Percentiles rank a stretch among this genome's conserved stretches.
phyloP scores from a whole-genome alignment of 2,797 vertebrate species.

The Bovichtus diacanthus region DNA sequence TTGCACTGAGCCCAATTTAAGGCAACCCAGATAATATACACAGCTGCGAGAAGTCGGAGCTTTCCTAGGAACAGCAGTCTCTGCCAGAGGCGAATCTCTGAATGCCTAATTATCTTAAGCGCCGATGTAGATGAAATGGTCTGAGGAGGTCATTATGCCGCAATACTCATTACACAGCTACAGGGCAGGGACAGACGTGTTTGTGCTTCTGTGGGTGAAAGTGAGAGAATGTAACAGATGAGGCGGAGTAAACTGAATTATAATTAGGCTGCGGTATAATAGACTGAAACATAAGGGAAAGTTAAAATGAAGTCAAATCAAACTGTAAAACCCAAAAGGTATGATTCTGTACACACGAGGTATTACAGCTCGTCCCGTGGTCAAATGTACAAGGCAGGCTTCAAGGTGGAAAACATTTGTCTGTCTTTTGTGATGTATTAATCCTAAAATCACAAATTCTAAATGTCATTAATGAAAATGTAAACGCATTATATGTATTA shows the following conservation, averaged over 20 bases:
- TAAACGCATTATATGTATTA: too few species aligned
- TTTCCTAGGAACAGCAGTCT: constrained; percentile 30
- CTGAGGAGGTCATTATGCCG: constrained; percentile 47
- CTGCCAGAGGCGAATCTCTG: constrained; percentile 51
- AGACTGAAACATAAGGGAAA: neutral
- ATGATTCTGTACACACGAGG: neutral
- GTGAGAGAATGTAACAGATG: constrained; percentile 15
- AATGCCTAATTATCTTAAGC: constrained; percentile 63
- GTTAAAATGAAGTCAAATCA: neutral
- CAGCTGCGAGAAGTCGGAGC: constrained; percentile 49
- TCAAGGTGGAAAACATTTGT: neutral
- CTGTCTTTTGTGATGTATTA: neutral
- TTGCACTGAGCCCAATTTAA: constrained; percentile 17
- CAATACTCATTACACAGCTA: constrained; percentile 47
- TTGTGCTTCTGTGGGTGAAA: constrained; percentile 38
- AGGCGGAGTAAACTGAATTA: constrained; percentile 13
- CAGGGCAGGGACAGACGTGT: constrained; percentile 41
- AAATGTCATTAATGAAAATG: too few species aligned
- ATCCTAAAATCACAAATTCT: too few species aligned
- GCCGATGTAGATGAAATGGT: constrained; percentile 38
- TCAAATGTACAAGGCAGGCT: neutral
- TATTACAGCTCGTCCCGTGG: neutral
- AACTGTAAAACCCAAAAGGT: neutral
- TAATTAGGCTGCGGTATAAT: neutral
- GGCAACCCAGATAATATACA: constrained; percentile 8